Conservation (phyloP, 2,797 vertebrate genomes). For the Ctenochaetus hawaiiensis region DNA sequence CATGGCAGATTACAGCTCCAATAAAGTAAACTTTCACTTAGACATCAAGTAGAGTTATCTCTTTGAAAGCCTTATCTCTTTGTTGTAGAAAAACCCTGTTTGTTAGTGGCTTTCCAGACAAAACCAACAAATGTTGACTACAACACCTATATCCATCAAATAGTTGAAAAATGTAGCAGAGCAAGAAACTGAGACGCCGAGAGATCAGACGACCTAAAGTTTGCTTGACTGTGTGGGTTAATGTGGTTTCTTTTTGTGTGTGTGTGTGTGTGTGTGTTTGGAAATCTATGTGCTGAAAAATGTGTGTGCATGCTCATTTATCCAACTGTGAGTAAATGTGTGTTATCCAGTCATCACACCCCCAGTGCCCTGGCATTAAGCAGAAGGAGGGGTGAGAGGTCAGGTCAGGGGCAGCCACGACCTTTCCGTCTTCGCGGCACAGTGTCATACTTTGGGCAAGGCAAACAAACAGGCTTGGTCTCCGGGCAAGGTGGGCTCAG, state of each 20-base stretch:
- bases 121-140: conserved; percentile 67
- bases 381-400: conserved; percentile 80
- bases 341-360: conserved; percentile 71
- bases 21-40: conserved; percentile 80
- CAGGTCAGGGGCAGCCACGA: conserved; percentile 79
- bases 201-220: conserved; percentile 38
- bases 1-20: conserved; percentile 77
- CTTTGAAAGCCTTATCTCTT: conserved; percentile 51
- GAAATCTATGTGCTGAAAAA: conserved; percentile 22
- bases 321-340: conserved; percentile 56
- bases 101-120: conserved; percentile 69
- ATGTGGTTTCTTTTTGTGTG: conserved; percentile 28
- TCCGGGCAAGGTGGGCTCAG: conserved; percentile 73
- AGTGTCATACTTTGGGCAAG: conserved; percentile 80
- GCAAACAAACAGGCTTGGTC: conserved; percentile 84
- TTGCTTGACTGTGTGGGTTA: conserved; percentile 24
- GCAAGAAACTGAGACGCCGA: conserved; percentile 9
- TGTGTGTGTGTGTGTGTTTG: neutral
- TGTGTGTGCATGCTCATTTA: conserved; percentile 50
- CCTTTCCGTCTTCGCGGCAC: conserved; percentile 77
- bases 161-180: conserved; percentile 20
- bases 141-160: conserved; percentile 58
- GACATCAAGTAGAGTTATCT: conserved; percentile 52
- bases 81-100: conserved; percentile 69
- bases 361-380: conserved; percentile 74